Evolutionary conservation across 2,888 invertebrate species (phyloP).

Genomic region (Bruchidius siliquastri): DNA sequence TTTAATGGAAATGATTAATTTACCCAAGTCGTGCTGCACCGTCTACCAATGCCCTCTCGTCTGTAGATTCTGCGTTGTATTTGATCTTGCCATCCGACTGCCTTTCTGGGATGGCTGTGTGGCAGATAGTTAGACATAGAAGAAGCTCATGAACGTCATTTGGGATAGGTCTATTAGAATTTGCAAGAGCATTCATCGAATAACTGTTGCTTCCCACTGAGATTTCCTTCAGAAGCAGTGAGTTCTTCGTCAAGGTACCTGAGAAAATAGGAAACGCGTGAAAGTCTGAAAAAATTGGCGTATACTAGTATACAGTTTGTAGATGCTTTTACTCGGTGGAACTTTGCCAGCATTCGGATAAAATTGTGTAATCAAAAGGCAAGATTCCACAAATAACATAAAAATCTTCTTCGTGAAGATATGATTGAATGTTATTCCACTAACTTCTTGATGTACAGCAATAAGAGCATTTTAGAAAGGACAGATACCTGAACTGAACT

Average conservation of each 20-base stretch:
- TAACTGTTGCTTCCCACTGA: conserved; percentile 76
- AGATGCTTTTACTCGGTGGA: too few species aligned
- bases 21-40: conserved; percentile 62
- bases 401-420: too few species aligned
- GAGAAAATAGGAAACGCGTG: background rate
- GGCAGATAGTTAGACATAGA: conserved; percentile 89
- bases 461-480: too few species aligned
- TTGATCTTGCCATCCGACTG: conserved; percentile 54
- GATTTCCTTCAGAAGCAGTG: conserved; percentile 93
- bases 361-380: too few species aligned
- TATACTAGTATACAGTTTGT: background rate
- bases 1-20: background rate
- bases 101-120: conserved; percentile 93
- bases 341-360: too few species aligned
- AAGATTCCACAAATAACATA: too few species aligned
- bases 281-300: background rate
- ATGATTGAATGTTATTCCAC: too few species aligned
- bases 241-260: conserved; percentile 84
- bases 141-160: conserved; percentile 44
- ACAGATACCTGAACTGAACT: too few species aligned
- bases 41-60: conserved; percentile 91
- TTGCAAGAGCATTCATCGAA: background rate
- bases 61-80: conserved; percentile 96
- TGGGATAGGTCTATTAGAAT: background rate
- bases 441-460: too few species aligned